phyloP scores from a whole-genome alignment of 2,888 invertebrate genomes.

The Erebia epiphron region DNA sequence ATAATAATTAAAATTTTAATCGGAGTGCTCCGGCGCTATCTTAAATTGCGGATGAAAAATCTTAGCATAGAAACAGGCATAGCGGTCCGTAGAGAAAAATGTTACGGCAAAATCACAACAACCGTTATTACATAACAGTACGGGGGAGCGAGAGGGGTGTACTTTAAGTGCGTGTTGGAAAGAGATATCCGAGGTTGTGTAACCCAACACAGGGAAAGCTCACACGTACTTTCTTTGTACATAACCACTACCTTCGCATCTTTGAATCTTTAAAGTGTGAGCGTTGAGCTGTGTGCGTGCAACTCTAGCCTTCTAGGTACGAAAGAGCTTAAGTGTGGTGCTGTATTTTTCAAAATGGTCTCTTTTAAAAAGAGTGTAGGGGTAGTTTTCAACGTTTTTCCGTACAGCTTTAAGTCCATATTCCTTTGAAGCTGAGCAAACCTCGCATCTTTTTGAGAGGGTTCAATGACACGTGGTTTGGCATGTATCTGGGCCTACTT shows the following conservation, averaged over 20 bases:
- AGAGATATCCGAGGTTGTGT: conserved; percentile 73
- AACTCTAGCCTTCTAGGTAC: conserved; percentile 55
- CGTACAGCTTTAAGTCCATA: conserved; percentile 49
- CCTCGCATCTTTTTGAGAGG: conserved; percentile 66
- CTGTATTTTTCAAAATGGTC: conserved; percentile 65
- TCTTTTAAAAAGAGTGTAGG: conserved; percentile 48
- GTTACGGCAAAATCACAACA: conserved; percentile 78
- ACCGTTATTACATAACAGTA: conserved; percentile 82
- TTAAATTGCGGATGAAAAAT: conserved; percentile 54
- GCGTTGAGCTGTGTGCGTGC: conserved; percentile 62
- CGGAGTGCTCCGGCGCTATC: conserved; percentile 34
- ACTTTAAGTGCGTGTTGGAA: conserved; percentile 51
- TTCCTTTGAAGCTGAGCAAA: conserved; percentile 46
- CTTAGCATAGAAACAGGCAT: conserved; percentile 50
- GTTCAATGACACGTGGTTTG: conserved; percentile 79
- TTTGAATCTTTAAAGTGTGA: conserved; percentile 51
- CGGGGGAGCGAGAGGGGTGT: conserved; percentile 55
- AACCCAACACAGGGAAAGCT: conserved; percentile 80
- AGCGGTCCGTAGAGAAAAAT: conserved; percentile 74
- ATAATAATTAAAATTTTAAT: conserved; percentile 31
- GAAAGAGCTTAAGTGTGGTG: conserved; percentile 67
- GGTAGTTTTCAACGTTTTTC: conserved; percentile 56
- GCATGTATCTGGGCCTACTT: conserved; percentile 69
- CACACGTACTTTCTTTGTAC: conserved; percentile 75
- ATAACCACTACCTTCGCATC: conserved; percentile 54